Evolutionary conservation across 35 echinoderm and acorn worm species (phyloP), one percentile per base, ranked within the genome.

Genomic region (Antedon bifida): DNA sequence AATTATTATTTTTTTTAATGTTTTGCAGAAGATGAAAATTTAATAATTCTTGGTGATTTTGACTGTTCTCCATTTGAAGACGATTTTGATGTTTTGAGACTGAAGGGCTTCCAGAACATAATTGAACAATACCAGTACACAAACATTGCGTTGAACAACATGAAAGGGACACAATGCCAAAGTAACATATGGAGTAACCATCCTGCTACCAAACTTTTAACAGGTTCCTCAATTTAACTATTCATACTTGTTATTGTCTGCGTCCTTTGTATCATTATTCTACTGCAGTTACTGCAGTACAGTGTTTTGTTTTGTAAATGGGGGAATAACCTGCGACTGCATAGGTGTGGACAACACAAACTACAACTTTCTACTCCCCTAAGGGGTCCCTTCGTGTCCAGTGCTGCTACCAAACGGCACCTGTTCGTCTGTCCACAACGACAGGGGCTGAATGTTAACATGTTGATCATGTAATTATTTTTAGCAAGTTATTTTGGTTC

Each of bases 21-120:
- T 74, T 82, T 81, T 36, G 21, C 29, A 34, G 35, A 29, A 77
- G 80, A 82, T 32, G 79, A 88, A 33, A 39, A 83, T 76, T 36
- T 82, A 17, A 39, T 88, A 29, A 88, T 88, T 31, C 28, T 39
- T 19, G 86, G 86, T 36, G 86, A 88, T 76, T 88, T 88, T 74
- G 77, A 82, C 80, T 32, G 34, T 31, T 35, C 16, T 36, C 86
- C 86, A 30, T 83, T 64, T 39, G 86, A 46, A 16, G 45, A 46
- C 0, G 78, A 88, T 23, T 88, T 88, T 33, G 33, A 77, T 29
- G 33, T 73, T 0, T 42, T 88, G 16, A 38, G 33, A 23, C 35
- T 28, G 5, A 39, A 51, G 9, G 80, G 80, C 32, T 88, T 82
- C 74, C 82, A 44, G n/a, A 46, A 83, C 35, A 34, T 75, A n/a